Base-by-base conservation (phyloP, 1,140 invertebrate genomes). In the Papilio machaon region DNA sequence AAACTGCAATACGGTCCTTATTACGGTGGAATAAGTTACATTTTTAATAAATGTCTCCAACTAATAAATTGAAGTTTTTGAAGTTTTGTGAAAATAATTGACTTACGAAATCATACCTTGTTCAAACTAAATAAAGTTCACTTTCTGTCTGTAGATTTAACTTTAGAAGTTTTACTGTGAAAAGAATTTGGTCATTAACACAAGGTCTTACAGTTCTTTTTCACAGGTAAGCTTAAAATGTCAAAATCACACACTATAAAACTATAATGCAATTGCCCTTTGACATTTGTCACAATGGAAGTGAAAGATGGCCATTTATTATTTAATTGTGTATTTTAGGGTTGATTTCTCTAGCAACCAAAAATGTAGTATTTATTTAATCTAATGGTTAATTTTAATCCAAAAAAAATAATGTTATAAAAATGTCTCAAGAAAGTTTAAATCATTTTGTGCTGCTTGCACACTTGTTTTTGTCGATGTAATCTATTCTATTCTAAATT, bases 291-390 rank as follows among this genome's bases (percentile, higher is more conserved):
- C 64, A 82, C 80, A 85, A 86, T 84, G 80, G 74, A 83, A 83
- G 87, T 88, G 87, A 88, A 86, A 85, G 81, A 88, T 88, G 73
- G 85, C 80, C 67, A 73, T 70, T 80, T 83, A 82, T 85, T 85
- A 81, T 82, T 83, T 82, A 70, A 79, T 73, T 74, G 79, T 78
- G 60, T 30, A 67, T n/a, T 67, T 46, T 23, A 43, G 77, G 38
- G 58, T 64, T 13, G 9, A 67, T 76, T 81, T 73, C 15, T 47
- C 0, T 73, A 15, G 79, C 70, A 75, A 75, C 38, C 52, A n/a
- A 49, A 74, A 49, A 47, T 49, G 30, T 52, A 58, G 46, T 38
- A 58, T 54, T 47, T 47, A 47, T 47, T 49, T 49, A 13, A 49
- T 4, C 47, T 15, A 43, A 43, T 43, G 11, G 47, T 49, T 49